Base-by-base conservation (phyloP, 2,113 vertebrate genomes). In the Erpornis zantholeuca region DNA sequence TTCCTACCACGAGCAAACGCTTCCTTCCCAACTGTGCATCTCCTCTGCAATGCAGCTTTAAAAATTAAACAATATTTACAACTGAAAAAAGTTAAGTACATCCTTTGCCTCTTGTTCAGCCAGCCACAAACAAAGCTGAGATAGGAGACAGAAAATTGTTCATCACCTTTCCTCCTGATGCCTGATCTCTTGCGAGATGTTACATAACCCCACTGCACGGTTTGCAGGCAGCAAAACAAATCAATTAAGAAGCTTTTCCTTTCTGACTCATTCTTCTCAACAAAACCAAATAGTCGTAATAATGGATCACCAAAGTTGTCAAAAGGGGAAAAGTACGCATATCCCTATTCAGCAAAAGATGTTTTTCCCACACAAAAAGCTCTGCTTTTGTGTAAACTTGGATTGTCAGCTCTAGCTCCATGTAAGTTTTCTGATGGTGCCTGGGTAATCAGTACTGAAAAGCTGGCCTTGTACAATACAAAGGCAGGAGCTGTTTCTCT, bases 161-260 rank as follows among this genome's bases (percentile, higher is more conserved):
- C 57, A 81, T 76, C 94, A 86, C 92, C 77, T 68, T 79, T 89
- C 44, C 40, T 94, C 69, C 73, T 31, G 49, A 77, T 21, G 82
- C 56, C 72, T 81, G 72, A 77, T 81, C 56, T 73, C 80, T 56
- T 66, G 2, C 56, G 81, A 89, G 57, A 75, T 45, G 65, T 97
- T 95, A 92, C 4, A 56, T 76, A 95, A 96, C 12, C 27, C 24
- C 53, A 10, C 15, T 2, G 35, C 52, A 8, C 10, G 40, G 27
- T 91, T 33, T 47, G 45, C 81, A 77, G 76, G 84, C 89, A 90
- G 75, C 66, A 87, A 95, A 96, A 94, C 90, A 89, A 85, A 91
- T 72, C 91, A 85, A 82, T 96, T 82, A 89, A 79, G 95, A 4
- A 91, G 65, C 42, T 80, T 28, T 86, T 95, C 66, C 84, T 61